phyloP scores from a whole-genome alignment of 2,113 vertebrate species.

The Strix uralensis region DNA sequence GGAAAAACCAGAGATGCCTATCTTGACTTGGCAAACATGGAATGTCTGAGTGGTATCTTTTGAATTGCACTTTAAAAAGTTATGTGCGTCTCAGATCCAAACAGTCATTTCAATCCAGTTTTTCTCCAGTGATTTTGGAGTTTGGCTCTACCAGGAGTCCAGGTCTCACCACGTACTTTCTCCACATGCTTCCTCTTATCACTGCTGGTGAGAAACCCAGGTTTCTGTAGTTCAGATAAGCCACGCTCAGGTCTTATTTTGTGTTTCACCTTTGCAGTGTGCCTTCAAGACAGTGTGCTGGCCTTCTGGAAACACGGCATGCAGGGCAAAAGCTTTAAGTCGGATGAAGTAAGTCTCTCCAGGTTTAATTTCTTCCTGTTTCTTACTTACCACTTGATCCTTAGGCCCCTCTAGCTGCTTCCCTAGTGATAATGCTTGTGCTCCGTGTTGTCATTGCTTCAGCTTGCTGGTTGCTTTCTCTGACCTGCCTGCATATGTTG shows the following conservation, averaged over 20 bases:
- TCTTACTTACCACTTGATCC: not conserved
- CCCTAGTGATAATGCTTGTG: not conserved
- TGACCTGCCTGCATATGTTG: not conserved
- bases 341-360: conserved; percentile 85
- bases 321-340: conserved; percentile 99
- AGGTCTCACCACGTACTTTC: not conserved
- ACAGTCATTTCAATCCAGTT: not conserved
- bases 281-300: conserved; percentile 97
- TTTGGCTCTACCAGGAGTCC: not conserved
- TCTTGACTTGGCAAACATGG: not conserved
- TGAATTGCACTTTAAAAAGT: not conserved
- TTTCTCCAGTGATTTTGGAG: not conserved
- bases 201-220: not conserved
- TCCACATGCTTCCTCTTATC: not conserved
- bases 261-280: conserved; percentile 78
- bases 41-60: not conserved
- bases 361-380: not conserved
- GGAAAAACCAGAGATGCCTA: not conserved
- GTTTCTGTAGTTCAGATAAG: not conserved
- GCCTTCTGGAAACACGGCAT: conserved; percentile 99
- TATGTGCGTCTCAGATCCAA: fast-evolving
- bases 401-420: not conserved
- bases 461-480: not conserved
- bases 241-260: not conserved
- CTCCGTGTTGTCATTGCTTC: not conserved